Percentiles rank a stretch among this genome's conserved stretches.
Evolutionary conservation across 2,797 vertebrate species (phyloP).

Genomic region (Megaceryle alcyon): DNA sequence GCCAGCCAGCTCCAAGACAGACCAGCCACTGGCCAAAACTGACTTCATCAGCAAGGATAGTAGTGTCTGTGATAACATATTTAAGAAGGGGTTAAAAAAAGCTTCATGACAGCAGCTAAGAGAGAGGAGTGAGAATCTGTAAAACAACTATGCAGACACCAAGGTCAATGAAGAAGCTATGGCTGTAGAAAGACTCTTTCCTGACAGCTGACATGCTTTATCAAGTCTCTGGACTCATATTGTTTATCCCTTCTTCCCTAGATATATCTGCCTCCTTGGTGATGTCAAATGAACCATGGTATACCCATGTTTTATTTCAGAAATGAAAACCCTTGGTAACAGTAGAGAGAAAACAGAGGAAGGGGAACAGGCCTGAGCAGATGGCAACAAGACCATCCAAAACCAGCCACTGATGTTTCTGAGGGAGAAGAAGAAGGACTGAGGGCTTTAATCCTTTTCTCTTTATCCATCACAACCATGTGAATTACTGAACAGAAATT

Average conservation of each 20-base stretch:
- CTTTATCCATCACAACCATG: background rate
- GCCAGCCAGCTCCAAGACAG: accelerated
- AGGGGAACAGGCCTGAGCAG: background rate
- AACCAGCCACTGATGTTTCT: background rate
- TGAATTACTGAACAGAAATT: background rate
- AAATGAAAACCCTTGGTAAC: background rate
- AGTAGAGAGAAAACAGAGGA: background rate
- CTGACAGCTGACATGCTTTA: background rate
- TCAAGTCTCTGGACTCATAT: background rate
- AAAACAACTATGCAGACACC: background rate
- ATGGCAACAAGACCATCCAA: background rate
- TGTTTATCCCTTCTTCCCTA: background rate
- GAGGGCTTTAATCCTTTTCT: background rate
- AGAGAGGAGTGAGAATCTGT: background rate
- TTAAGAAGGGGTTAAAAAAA: background rate
- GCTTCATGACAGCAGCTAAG: background rate
- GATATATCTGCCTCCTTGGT: background rate
- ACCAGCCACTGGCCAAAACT: accelerated
- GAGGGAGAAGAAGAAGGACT: background rate
- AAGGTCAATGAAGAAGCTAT: background rate
- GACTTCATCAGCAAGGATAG: accelerated
- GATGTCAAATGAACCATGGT: background rate
- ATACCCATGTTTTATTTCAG: background rate
- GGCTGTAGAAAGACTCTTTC: background rate
- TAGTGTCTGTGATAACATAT: accelerated